Evolutionary conservation across 1,140 invertebrate genomes (phyloP).

Genomic region (Melitaea cinxia): DNA sequence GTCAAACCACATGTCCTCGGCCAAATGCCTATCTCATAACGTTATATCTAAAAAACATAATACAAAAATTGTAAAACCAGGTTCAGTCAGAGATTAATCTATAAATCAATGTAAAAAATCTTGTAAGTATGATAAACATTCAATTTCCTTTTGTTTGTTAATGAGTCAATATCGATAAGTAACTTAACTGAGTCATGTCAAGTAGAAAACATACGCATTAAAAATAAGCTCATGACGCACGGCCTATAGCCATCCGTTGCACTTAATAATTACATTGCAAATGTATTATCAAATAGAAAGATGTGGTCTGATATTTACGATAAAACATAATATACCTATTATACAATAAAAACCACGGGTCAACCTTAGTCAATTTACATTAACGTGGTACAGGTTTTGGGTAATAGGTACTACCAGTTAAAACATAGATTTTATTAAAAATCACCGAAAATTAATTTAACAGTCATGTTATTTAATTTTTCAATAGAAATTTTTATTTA

Average conservation of each 20-base stretch:
- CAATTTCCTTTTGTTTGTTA: slow-evolving; percentile 38
- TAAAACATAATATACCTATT: too few relatives aligned
- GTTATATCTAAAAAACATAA: background rate
- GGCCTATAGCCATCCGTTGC: slow-evolving; percentile 26
- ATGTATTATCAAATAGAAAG: too few relatives aligned
- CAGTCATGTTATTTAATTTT: too few relatives aligned
- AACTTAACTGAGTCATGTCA: slow-evolving; percentile 64
- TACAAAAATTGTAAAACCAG: background rate
- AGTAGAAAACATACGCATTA: slow-evolving; percentile 48
- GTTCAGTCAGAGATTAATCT: background rate
- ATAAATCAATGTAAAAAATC: background rate
- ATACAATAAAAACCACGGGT: too few relatives aligned
- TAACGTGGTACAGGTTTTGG: too few relatives aligned
- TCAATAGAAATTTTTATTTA: too few relatives aligned
- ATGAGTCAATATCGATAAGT: slow-evolving; percentile 65
- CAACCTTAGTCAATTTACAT: too few relatives aligned
- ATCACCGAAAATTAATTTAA: too few relatives aligned
- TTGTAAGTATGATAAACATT: slow-evolving; percentile 6
- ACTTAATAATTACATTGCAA: slow-evolving; percentile 41
- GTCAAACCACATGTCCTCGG: slow-evolving; percentile 54
- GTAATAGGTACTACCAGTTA: too few relatives aligned
- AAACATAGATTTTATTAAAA: too few relatives aligned
- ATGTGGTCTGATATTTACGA: too few relatives aligned
- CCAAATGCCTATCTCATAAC: slow-evolving; percentile 41
- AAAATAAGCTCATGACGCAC: slow-evolving; percentile 67